Evolutionary conservation across 2,113 vertebrate genomes (phyloP), one percentile per base, ranked within the genome.

Genomic region (Cyprinus carpio): DNA sequence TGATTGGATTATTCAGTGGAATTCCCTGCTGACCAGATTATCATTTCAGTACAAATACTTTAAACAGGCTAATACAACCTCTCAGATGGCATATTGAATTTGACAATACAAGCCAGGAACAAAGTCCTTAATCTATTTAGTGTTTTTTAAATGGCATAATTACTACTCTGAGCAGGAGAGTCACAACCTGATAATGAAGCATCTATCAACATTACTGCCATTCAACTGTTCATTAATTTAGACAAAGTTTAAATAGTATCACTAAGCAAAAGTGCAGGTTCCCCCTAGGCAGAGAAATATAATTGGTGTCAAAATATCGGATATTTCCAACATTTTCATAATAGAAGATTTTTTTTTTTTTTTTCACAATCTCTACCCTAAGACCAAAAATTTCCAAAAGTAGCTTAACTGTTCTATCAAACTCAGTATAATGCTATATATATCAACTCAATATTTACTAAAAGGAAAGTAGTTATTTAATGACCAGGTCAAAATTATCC

Each of bases 121-220:
- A 86, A 85, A 64, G 80, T 81, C 77, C 4, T 56, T 75, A 84
- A 89, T 86, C 18, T 56, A 79, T 82, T 89, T 81, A 86, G 76
- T 34, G 43, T 34, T 86, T 79, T 82, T 78, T 84, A 78, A 86
- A 74, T 84, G 74, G 79, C 27, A 58, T 54, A 16, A 89, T 87
- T 78, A 86, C 78, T 16, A 34, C 60, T 46, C 54, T 51, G 82
- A 58, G 65, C 65, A 81, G 62, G 31, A 72, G 67, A 71, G 15
- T 7, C 9, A 69, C 56, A 84, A 86, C 76, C 56, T 46, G 82
- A 88, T 86, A 86, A 86, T 69, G 43, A 40, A 49, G 29, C 71
- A 86, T 81, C 9, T 2, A 29, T 81, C 49, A 49, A 7, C 49
- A 75, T 80, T 71, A 83, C 6, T 58, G 69, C n/a, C n/a, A n/a